A percentile compares a stretch with the other conserved stretches of the same genome.
These are phyloP conservation scores for Hirundo rustica DNA, from an alignment of 2,797 vertebrate species.

Conservation along the genomic window DNA sequence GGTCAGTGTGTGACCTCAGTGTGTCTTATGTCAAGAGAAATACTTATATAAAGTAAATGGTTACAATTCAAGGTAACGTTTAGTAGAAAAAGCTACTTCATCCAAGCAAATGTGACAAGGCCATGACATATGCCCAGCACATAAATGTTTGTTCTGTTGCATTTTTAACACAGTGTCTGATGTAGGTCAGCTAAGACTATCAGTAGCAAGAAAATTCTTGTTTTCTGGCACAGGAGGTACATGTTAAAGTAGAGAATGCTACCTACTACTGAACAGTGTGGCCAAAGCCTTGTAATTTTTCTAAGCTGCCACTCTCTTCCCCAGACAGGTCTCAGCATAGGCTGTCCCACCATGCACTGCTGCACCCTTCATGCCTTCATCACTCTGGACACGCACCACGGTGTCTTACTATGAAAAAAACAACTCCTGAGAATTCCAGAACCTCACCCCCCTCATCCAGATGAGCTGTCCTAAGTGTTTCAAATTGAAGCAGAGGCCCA, in stretches of 20 bases:
- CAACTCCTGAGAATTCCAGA: not conserved
- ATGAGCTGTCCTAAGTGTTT: not conserved
- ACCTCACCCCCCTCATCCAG: not conserved
- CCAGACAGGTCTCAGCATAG: not conserved
- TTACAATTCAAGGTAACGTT: not conserved
- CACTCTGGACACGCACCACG: accelerated
- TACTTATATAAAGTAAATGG: not conserved
- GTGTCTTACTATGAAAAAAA: not conserved
- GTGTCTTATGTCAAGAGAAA: not conserved
- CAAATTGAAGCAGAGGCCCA: not conserved
- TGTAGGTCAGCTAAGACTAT: not conserved
- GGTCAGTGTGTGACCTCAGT: not conserved
- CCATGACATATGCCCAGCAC: accelerated
- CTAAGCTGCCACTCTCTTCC: not conserved
- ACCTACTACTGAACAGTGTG: not conserved
- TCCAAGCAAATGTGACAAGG: not conserved
- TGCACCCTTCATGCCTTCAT: not conserved
- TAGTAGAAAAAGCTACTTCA: not conserved
- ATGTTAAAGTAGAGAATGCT: not conserved
- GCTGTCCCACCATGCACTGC: accelerated
- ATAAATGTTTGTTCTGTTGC: not conserved
- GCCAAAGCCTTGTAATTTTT: not conserved
- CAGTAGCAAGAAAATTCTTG: not conserved
- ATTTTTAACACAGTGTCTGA: not conserved
- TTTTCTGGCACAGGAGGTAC: not conserved